Percentiles rank a stretch among this genome's conserved stretches.
Conservation (phyloP, 2,888 invertebrate genomes). For the Synergus japonicus region DNA sequence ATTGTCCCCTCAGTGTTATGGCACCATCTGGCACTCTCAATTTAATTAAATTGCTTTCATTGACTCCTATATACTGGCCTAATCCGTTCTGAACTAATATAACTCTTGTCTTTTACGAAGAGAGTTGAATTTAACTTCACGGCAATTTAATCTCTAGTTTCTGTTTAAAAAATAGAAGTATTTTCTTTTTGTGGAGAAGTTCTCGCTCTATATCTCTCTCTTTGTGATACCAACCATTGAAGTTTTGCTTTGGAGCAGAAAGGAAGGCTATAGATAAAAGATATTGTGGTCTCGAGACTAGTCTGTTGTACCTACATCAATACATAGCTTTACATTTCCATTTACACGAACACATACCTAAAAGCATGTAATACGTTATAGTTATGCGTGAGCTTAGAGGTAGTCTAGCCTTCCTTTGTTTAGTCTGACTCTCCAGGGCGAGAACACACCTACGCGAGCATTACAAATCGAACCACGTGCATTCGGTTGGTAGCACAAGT, state of each 20-base stretch:
- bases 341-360: neutral
- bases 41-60: conserved; percentile 59
- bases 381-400: conserved; percentile 17
- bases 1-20: conserved; percentile 52
- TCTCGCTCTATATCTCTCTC: neutral
- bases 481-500: conserved; percentile 12
- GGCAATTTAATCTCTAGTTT: neutral
- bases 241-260: conserved; percentile 45
- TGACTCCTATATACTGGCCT: neutral
- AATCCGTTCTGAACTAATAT: neutral
- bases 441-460: conserved; percentile 31
- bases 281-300: conserved; percentile 48
- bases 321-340: neutral
- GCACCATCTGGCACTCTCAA: conserved; percentile 58
- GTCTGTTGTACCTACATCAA: conserved; percentile 42
- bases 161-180: neutral
- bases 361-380: conserved; percentile 3
- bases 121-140: neutral
- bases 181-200: neutral
- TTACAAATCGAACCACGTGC: conserved; percentile 42
- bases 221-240: conserved; percentile 8
- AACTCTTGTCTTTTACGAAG: neutral
- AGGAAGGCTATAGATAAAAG: conserved; percentile 55
- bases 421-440: conserved; percentile 49
- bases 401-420: conserved; percentile 50